phyloP scores from a whole-genome alignment of 2,888 invertebrate species.

The Drymonia ruficornis region DNA sequence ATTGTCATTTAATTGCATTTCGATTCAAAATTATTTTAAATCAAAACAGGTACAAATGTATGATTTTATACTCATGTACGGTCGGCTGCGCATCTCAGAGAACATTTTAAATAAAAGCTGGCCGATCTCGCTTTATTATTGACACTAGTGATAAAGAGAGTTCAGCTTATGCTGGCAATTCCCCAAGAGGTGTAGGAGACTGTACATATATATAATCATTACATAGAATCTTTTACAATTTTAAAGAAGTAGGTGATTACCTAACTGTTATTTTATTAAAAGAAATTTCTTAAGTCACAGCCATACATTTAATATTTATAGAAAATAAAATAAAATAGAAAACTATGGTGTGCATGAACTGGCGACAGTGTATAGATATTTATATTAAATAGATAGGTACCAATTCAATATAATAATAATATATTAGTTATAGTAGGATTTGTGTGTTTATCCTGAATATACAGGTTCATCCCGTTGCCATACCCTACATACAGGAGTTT shows the following conservation, averaged over 20 bases:
- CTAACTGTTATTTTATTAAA: neutral
- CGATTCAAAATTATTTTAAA: constrained; percentile 16
- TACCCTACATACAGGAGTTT: no score
- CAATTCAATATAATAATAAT: no score
- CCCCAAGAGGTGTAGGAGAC: no score
- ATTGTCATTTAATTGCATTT: constrained; percentile 62
- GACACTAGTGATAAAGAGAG: no score
- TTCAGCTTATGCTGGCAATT: no score
- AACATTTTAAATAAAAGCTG: no score
- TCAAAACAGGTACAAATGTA: neutral
- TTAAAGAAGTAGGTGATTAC: neutral
- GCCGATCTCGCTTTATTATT: no score
- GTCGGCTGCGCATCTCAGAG: no score
- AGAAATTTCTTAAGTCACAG: neutral
- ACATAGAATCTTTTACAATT: neutral
- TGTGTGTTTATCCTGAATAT: neutral
- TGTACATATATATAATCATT: no score
- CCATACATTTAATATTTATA: neutral
- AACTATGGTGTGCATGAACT: neutral
- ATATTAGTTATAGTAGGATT: no score
- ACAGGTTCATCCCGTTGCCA: neutral
- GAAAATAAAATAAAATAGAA: neutral
- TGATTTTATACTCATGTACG: no score
- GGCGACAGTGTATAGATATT: neutral
- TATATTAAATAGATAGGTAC: no score